These are phyloP conservation scores for Pantherophis vulpinus DNA, from an alignment of 2,797 vertebrate genomes.

Conservation along the genomic window DNA sequence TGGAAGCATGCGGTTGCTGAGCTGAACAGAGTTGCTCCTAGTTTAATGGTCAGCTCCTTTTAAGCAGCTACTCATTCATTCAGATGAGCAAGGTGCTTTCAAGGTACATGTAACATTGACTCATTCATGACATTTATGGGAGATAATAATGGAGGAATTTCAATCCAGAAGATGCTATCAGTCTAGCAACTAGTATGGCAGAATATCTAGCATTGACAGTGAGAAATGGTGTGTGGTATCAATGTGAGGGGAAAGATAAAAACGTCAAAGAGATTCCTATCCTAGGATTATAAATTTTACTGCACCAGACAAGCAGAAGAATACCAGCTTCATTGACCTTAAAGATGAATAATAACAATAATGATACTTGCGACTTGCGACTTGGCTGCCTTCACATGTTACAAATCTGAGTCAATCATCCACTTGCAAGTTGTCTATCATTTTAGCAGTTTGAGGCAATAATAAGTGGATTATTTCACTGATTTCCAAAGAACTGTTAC, in stretches of 20 bases:
- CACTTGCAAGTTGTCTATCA: not conserved
- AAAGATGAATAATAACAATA: not conserved
- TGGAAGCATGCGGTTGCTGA: not conserved
- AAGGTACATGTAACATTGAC: not conserved
- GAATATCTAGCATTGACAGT: not conserved
- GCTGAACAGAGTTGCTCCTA: not conserved
- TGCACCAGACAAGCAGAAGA: not conserved
- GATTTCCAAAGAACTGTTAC: not conserved
- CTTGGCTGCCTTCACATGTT: not conserved
- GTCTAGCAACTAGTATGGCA: not conserved
- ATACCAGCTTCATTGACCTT: not conserved
- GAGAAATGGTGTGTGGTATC: not conserved
- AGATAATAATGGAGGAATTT: conserved; percentile 1
- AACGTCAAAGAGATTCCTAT: not conserved
- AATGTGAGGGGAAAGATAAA: not conserved
- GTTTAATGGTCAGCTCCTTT: not conserved
- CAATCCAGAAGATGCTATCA: not conserved
- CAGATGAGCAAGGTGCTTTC: not conserved
- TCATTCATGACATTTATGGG: not conserved
- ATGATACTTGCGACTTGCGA: not conserved
- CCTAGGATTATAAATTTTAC: not conserved
- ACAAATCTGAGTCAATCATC: not conserved
- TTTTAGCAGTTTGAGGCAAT: not conserved
- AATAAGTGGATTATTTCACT: not conserved
- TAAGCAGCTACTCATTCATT: not conserved